A percentile compares a stretch with the other conserved stretches of the same genome.
phyloP scores from a whole-genome alignment of 2,888 invertebrate species.

The Zele albiditarsus region DNA sequence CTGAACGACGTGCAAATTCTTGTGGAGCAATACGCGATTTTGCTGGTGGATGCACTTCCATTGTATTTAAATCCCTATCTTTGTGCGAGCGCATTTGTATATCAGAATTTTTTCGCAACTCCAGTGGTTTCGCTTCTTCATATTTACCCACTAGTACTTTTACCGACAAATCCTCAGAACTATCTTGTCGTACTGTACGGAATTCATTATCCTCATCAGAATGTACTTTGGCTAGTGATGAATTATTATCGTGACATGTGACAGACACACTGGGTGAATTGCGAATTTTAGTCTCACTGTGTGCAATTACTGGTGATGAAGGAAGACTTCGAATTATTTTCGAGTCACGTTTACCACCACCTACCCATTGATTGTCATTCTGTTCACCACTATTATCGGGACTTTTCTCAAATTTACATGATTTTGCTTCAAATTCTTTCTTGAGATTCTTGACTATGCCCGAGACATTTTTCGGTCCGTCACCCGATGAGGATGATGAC shows the following conservation, averaged over 20 bases:
- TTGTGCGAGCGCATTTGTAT: conserved; percentile 62
- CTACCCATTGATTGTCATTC: conserved; percentile 57
- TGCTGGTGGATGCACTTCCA: conserved; percentile 66
- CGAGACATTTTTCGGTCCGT: conserved; percentile 72
- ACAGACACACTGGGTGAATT: conserved; percentile 51
- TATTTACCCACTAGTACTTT: conserved; percentile 85
- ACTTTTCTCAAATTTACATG: conserved; percentile 67
- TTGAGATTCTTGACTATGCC: conserved; percentile 90
- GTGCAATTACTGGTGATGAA: conserved; percentile 78
- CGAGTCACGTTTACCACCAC: conserved; percentile 56
- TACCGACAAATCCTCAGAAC: conserved; percentile 81
- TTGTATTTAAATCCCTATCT: conserved; percentile 58
- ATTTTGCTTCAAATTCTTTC: conserved; percentile 91
- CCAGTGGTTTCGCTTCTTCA: conserved; percentile 74
- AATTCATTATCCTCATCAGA: conserved; percentile 31
- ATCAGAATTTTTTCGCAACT: conserved; percentile 56
- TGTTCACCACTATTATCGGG: conserved; percentile 49
- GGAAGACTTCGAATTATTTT: conserved; percentile 69
- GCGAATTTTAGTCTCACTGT: conserved; percentile 71
- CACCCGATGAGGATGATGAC: conserved; percentile 53
- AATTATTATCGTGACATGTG: conserved; percentile 31
- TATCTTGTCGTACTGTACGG: conserved; percentile 55
- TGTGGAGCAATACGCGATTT: conserved; percentile 65
- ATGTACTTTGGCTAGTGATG: conserved; percentile 33
- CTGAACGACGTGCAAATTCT: conserved; percentile 66